A percentile compares a stretch with the other conserved stretches of the same genome.
These are phyloP conservation scores for Cardiocondyla obscurior DNA, from an alignment of 1,140 invertebrate species.

Conservation along the genomic window DNA sequence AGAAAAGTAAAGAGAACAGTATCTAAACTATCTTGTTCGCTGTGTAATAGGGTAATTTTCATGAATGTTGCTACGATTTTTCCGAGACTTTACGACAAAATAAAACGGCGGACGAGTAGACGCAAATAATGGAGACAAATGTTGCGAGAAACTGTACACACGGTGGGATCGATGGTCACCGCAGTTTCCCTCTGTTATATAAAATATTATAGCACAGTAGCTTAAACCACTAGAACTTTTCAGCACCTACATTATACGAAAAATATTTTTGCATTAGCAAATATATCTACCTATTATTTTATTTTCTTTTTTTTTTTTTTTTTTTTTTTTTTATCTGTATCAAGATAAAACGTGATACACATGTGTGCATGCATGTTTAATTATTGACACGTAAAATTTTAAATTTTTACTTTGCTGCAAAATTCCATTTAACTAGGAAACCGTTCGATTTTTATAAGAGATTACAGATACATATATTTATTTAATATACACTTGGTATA, in stretches of 20 bases:
- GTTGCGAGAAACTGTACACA: conserved; percentile 54
- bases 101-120: conserved; percentile 26
- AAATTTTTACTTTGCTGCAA: not conserved
- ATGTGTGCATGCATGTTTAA: not conserved
- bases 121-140: conserved; percentile 70
- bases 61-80: conserved; percentile 35
- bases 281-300: too few species aligned
- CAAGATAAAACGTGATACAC: not conserved
- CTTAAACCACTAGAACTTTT: too few species aligned
- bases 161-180: not conserved
- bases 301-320: not conserved
- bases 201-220: not conserved
- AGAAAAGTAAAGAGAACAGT: not conserved
- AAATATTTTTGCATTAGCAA: too few species aligned
- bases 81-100: conserved; percentile 1
- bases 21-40: not conserved
- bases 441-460: not conserved
- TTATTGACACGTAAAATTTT: not conserved
- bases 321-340: not conserved
- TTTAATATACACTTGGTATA: not conserved
- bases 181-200: not conserved
- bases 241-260: too few species aligned
- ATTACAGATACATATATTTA: conserved; percentile 1
- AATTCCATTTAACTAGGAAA: not conserved
- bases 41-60: conserved; percentile 1